These are phyloP conservation scores for Huso huso DNA, from an alignment of 2,797 vertebrate genomes.

Conservation along the genomic window DNA sequence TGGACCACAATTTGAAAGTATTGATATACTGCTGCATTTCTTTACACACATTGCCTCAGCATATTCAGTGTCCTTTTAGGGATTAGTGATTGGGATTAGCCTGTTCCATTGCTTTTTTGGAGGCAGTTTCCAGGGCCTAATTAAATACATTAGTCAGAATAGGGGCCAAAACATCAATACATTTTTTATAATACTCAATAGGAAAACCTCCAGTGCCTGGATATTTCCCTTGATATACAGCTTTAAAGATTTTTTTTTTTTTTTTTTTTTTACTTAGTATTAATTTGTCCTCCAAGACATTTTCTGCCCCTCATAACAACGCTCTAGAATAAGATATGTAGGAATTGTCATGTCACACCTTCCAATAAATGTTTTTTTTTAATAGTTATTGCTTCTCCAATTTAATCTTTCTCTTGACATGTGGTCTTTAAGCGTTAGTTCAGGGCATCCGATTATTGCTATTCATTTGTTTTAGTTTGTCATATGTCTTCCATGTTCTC, in stretches of 20 bases:
- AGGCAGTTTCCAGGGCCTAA: neutral
- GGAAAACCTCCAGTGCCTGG: neutral
- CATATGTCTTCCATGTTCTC: no score
- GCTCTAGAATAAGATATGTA: neutral
- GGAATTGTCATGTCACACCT: neutral
- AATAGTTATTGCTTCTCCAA: neutral
- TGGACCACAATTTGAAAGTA: no score
- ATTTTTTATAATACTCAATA: neutral
- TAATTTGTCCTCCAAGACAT: conserved; percentile 5
- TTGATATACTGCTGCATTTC: no score
- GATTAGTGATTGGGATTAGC: conserved; percentile 2
- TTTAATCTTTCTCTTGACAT: neutral
- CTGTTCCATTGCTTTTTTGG: neutral
- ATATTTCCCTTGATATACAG: neutral
- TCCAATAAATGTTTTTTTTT: neutral
- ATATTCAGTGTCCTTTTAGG: conserved; percentile 2
- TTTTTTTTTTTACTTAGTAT: neutral
- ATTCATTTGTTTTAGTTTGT: neutral
- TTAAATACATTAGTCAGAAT: conserved; percentile 1
- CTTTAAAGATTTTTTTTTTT: neutral
- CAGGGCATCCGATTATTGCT: neutral
- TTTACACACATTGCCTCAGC: neutral
- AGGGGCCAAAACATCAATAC: conserved; percentile 1
- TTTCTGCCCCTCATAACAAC: conserved; percentile 1
- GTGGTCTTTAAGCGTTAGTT: neutral